Conservation (phyloP, 2,797 vertebrate genomes). For the Tinamus major region DNA sequence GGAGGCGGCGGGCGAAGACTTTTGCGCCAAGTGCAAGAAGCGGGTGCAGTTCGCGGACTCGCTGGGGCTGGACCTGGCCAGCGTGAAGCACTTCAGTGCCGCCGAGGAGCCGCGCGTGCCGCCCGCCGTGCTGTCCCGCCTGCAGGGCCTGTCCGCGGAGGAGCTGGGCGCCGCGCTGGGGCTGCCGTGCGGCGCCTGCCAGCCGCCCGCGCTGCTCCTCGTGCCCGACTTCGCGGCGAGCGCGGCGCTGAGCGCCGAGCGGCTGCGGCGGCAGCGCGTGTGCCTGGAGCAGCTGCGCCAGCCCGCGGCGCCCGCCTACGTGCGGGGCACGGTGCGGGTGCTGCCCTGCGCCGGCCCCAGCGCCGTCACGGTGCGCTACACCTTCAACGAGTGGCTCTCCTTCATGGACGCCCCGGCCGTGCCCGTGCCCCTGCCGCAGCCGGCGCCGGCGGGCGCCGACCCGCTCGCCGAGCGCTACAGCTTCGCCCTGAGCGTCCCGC, state of each 20-base stretch:
- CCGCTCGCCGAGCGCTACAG: slow-evolving; percentile 75
- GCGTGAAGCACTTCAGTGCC: slow-evolving; percentile 89
- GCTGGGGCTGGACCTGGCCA: slow-evolving; percentile 87
- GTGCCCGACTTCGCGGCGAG: slow-evolving; percentile 68
- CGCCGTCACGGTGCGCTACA: slow-evolving; percentile 88
- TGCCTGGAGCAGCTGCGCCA: slow-evolving; percentile 82
- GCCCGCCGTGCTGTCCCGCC: slow-evolving; percentile 82
- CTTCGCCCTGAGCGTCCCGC: slow-evolving; percentile 87
- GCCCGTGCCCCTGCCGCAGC: background rate
- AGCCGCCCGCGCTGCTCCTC: slow-evolving; percentile 18
- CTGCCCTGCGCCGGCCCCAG: slow-evolving; percentile 46
- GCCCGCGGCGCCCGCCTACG: slow-evolving; percentile 58
- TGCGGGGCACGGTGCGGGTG: slow-evolving; percentile 70
- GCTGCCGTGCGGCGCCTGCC: background rate
- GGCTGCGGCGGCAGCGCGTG: slow-evolving; percentile 77
- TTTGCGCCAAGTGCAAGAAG: slow-evolving; percentile 83
- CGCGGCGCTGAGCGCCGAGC: slow-evolving; percentile 58
- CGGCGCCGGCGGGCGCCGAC: background rate
- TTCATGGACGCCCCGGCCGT: slow-evolving; percentile 85
- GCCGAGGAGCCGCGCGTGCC: slow-evolving; percentile 89
- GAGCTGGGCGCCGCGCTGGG: slow-evolving; percentile 27
- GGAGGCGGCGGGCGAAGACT: background rate
- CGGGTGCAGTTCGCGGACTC: slow-evolving; percentile 92
- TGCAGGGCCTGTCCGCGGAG: slow-evolving; percentile 77
- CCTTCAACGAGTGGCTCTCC: slow-evolving; percentile 91